phyloP scores from a whole-genome alignment of 2,888 invertebrate genomes.

The Acronicta psi region DNA sequence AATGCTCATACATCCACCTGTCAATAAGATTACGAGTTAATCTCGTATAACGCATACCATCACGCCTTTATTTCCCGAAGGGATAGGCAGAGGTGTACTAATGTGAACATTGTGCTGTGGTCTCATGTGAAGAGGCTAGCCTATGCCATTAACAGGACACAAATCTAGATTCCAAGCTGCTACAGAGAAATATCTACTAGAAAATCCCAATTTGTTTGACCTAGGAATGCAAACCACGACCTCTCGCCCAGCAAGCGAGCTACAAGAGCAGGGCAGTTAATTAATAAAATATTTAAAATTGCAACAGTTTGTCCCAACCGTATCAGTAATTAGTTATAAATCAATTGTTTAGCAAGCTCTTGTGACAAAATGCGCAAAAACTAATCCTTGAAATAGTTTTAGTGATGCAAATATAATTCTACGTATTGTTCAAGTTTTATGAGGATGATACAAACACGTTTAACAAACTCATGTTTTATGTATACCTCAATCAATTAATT shows the following conservation, averaged over 20 bases:
- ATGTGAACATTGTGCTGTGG: too few relatives aligned
- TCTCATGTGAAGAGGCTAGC: too few relatives aligned
- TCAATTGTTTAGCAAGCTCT: slow-evolving; percentile 25
- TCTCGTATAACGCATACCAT: slow-evolving; percentile 13
- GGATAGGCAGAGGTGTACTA: too few relatives aligned
- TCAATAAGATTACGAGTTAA: slow-evolving; percentile 31
- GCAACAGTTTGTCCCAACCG: slow-evolving; percentile 20
- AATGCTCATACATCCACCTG: slow-evolving; percentile 28
- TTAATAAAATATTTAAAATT: slow-evolving; percentile 31
- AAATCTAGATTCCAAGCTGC: too few relatives aligned
- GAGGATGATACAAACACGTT: not conserved
- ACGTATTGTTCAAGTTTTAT: slow-evolving; percentile 13
- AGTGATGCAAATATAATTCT: slow-evolving; percentile 20
- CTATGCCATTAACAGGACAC: too few relatives aligned
- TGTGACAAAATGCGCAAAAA: slow-evolving; percentile 31
- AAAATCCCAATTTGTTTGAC: too few relatives aligned
- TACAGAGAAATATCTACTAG: too few relatives aligned
- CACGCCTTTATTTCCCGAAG: too few relatives aligned
- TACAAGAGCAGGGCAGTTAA: not conserved
- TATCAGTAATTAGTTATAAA: slow-evolving; percentile 29
- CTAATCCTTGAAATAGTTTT: slow-evolving; percentile 27
- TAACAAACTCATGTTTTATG: not conserved
- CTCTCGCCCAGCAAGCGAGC: too few relatives aligned
- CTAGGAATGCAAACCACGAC: too few relatives aligned
- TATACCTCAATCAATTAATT: too few relatives aligned